Conservation (phyloP, 2,113 vertebrate species). For the Nycticryphes semicollaris region DNA sequence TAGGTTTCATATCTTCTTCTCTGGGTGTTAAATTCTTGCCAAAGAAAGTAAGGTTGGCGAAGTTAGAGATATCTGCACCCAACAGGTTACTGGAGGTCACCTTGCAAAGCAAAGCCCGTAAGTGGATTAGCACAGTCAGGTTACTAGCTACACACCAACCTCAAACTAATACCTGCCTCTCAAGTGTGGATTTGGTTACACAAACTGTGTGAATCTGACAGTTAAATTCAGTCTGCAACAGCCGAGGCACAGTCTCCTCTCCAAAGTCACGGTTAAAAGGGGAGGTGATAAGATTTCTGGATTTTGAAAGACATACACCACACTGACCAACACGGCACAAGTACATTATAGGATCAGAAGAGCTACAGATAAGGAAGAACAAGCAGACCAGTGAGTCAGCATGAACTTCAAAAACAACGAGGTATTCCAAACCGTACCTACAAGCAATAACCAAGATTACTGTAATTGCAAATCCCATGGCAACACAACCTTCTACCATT, state of each 20-base stretch:
- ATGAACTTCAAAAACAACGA: neutral
- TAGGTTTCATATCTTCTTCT: neutral
- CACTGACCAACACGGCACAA: neutral
- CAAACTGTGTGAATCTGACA: neutral
- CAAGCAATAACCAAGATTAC: neutral
- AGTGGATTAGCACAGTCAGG: conserved; percentile 50
- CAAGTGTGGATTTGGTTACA: neutral
- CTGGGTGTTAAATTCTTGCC: neutral
- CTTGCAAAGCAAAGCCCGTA: conserved; percentile 43
- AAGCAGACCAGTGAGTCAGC: neutral
- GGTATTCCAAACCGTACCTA: neutral
- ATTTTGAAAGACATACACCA: neutral
- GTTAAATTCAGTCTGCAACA: too few species aligned
- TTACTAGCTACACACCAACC: conserved; percentile 39
- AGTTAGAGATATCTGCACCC: neutral
- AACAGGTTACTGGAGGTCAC: conserved; percentile 38
- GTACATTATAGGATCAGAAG: neutral
- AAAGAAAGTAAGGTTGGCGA: neutral
- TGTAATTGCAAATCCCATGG: neutral
- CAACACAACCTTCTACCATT: neutral
- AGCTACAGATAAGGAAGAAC: neutral
- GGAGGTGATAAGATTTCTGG: neutral
- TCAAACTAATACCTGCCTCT: neutral
- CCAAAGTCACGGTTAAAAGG: neutral
- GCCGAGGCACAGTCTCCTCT: neutral